A percentile compares a stretch with the other conserved stretches of the same genome.
Evolutionary conservation across 2,113 vertebrate species (phyloP).

Genomic region (Orycteropus afer): DNA sequence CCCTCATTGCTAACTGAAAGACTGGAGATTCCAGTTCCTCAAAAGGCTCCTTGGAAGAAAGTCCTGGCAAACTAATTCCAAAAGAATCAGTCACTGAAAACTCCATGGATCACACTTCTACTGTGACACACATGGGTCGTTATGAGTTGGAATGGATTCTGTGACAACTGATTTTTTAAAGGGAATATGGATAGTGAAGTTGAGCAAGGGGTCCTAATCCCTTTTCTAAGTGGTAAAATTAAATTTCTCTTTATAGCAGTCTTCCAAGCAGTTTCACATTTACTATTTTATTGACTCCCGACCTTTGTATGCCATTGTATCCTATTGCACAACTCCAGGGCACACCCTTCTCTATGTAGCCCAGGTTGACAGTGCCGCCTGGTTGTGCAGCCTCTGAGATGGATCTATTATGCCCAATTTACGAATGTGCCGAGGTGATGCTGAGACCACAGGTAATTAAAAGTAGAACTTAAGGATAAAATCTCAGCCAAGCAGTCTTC

Average conservation of each 20-base stretch:
- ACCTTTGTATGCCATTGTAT: rapidly evolving
- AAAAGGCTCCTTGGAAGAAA: too few relatives aligned
- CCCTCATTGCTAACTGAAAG: too few relatives aligned
- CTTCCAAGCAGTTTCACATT: rapidly evolving
- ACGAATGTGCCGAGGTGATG: background rate
- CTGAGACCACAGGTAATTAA: background rate
- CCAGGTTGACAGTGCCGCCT: rapidly evolving
- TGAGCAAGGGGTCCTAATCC: background rate
- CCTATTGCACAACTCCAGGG: background rate
- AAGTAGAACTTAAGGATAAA: background rate
- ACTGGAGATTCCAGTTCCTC: too few relatives aligned
- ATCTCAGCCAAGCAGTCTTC: background rate
- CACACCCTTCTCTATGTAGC: rapidly evolving
- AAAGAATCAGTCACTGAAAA: too few relatives aligned
- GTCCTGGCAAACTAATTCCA: too few relatives aligned
- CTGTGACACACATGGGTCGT: too few relatives aligned
- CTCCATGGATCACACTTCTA: too few relatives aligned
- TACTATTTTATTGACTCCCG: background rate
- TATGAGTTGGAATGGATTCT: too few relatives aligned
- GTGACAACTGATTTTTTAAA: too few relatives aligned
- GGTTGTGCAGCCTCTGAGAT: background rate
- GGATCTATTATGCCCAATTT: background rate
- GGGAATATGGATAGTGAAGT: background rate
- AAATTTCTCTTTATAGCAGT: background rate
- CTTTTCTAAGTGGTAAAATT: background rate